Evolutionary conservation across 2,888 invertebrate species (phyloP), one percentile per base, ranked within the genome.

Genomic region (Idaea dimidiata): DNA sequence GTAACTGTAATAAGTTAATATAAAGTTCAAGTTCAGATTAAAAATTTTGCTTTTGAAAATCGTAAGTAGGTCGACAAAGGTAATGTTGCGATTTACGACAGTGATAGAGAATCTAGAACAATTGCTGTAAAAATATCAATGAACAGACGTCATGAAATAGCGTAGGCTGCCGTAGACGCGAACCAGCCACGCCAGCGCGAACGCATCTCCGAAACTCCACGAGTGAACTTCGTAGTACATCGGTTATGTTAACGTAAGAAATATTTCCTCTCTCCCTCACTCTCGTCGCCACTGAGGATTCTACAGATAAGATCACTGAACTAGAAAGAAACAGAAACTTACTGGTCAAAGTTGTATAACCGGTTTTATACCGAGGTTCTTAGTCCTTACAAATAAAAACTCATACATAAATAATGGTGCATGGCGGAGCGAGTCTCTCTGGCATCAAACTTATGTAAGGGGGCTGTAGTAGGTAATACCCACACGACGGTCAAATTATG

Each of bases 261-360:
- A 73, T 69, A 63, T 71, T 68, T 66, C 66, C 78, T 73, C 17
- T 86, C 86, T 80, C 81, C 24, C 81, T 86, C 83, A 16, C 71
- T 78, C 86, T 76, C 66, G 67, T 66, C 61, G 68, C 70, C 66
- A 75, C 73, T 72, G 71, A 71, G 77, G 80, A 81, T 77, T 80
- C 80, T 77, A 76, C 77, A 80, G 82, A 85, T 86, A 83, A 84
- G 89, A 90, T 88, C 88, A 87, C 79, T 88, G 89, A 91, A 91
- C 88, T 82, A 84, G 86, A 90, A 88, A 87, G 88, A 85, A 88
- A 89, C 88, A 88, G 82, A 86, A 83, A 83, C 83, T 82, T 74
- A 74, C 66, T 86, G 85, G 81, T 83, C 84, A 57, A 60, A 60
- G 80, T 77, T 77, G 78, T 70, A 71, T 72, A 88, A 91, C 89